Evolutionary conservation across 1,140 invertebrate genomes (phyloP), one percentile per base, ranked within the genome.

Genomic region (Magallana gigas): DNA sequence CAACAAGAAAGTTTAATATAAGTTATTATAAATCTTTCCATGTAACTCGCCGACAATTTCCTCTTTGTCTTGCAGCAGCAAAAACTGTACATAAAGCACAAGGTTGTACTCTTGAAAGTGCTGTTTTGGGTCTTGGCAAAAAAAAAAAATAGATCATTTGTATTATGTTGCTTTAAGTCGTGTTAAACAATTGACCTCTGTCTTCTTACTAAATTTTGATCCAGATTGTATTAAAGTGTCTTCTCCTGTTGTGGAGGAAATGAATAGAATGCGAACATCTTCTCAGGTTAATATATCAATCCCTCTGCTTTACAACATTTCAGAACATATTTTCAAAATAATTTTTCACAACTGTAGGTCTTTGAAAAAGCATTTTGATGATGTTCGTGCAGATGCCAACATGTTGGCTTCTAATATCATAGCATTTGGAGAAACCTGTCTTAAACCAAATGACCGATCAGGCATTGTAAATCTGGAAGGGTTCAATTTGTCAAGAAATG

Each of bases 71-170:
- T 59, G 23, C 83, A 36, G 64, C 83, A 80, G 87, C 83, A 6
- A 88, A 85, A 48, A 88, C 87, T 60, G 64, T 85, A 16, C 87
- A 88, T 76, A 88, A 88, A 81, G 58, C 83, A 29, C 87, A 88
- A 81, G 87, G 87, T 18, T n/a, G 83, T 23, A 88, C 87, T 59
- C 7, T 88, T 59, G n/a, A 81, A 23, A 57, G 12, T 60, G 83
- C 57, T 57, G 83, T 87, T 36, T 16, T 88, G 14, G 62, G 85
- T 80, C 81, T 85, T 81, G 68, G 83, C 23, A 60, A 81, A 12
- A 5, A 68, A 83, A 83, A 14, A 85, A 87, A 82, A 81, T 48
- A 58, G 57, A 82, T 62, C 85, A 85, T 57, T 76, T 85, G 36
- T 57, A 85, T 68, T 87, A 87, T 83, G 81, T 87, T 83, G 89